Conservation (phyloP, 37 sponge, comb jelly and placozoan species). For the Sycon ciliatum region DNA sequence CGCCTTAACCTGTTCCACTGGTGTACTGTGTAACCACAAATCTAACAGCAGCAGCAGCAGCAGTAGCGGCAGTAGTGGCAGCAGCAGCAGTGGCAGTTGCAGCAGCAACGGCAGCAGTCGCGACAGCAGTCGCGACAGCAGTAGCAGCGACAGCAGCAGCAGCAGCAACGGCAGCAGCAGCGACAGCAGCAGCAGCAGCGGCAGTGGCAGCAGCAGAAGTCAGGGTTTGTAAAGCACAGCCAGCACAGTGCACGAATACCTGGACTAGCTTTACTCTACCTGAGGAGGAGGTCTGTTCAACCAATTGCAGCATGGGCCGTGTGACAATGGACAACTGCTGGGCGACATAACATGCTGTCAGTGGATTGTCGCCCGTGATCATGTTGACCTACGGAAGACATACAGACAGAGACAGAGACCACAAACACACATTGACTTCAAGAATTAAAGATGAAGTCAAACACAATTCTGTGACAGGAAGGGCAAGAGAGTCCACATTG, state of each 20-base stretch:
- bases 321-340: constrained; percentile 68
- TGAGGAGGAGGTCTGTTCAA: not conserved
- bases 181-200: too few relatives aligned
- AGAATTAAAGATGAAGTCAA: not conserved
- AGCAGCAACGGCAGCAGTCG: too few relatives aligned
- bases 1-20: too few relatives aligned
- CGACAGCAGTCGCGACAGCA: too few relatives aligned
- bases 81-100: not conserved
- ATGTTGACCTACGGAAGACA: constrained; percentile 70
- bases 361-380: constrained; percentile 95
- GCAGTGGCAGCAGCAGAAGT: too few relatives aligned
- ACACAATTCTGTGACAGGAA: not conserved
- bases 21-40: too few relatives aligned
- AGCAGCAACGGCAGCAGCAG: too few relatives aligned
- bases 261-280: not conserved
- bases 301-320: constrained; percentile 9
- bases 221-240: too few relatives aligned
- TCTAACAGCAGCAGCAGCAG: too few relatives aligned
- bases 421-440: not conserved
- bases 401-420: not conserved
- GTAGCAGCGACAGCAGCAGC: too few relatives aligned
- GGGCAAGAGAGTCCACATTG: not conserved
- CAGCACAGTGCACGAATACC: not conserved
- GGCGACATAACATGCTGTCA: constrained; percentile 96
- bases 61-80: not conserved